Evolutionary conservation across 1,140 invertebrate genomes (phyloP).

Genomic region (Ephestia elutella): DNA sequence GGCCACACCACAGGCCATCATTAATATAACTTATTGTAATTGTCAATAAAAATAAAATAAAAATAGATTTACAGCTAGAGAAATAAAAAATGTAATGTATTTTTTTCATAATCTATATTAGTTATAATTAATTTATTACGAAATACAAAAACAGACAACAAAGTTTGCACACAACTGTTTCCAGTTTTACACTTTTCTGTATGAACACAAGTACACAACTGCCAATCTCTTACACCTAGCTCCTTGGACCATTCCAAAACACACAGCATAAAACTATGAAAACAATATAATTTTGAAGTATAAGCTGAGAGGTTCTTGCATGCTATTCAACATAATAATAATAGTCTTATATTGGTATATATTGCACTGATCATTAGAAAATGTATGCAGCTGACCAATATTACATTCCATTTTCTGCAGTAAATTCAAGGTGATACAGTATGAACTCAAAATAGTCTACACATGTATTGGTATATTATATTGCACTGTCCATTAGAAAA

Average conservation of each 20-base stretch:
- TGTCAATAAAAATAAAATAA: constrained; percentile 1
- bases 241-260: background rate
- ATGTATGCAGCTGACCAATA: no score
- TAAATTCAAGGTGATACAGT: no score
- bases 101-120: constrained; percentile 40
- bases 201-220: constrained; percentile 40
- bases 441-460: no score
- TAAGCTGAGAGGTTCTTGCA: background rate
- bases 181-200: constrained; percentile 27
- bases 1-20: no score
- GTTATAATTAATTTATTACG: constrained; percentile 31
- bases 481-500: no score
- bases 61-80: constrained; percentile 3
- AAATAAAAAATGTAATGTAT: constrained; percentile 17
- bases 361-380: no score
- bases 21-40: constrained; percentile 25
- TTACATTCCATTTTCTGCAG: no score
- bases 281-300: background rate
- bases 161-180: constrained; percentile 42
- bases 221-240: background rate
- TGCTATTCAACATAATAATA: background rate
- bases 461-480: no score
- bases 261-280: background rate
- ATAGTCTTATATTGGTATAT: no score
- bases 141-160: constrained; percentile 48